These are phyloP conservation scores for Shargacucullia verbasci DNA, from an alignment of 2,888 invertebrate genomes.

Conservation along the genomic window DNA sequence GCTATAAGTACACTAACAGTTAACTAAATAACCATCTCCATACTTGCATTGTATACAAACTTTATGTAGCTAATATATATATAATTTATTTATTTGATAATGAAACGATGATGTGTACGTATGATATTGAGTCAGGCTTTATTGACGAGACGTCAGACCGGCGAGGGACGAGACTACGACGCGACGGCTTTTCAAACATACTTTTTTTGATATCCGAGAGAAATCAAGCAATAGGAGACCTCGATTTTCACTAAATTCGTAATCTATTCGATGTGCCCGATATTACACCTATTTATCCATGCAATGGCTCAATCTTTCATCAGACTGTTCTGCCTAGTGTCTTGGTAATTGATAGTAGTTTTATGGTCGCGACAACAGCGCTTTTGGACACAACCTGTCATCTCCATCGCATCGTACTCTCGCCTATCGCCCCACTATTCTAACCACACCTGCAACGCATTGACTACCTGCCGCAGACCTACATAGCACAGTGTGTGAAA, in stretches of 20 bases:
- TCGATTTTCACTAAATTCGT: too few relatives aligned
- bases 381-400: too few relatives aligned
- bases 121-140: conserved; percentile 76
- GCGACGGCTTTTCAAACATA: background rate
- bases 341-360: too few relatives aligned
- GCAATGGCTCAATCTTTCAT: too few relatives aligned
- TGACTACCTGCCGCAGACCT: conserved; percentile 64
- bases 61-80: conserved; percentile 67
- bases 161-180: conserved; percentile 45
- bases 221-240: too few relatives aligned
- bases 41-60: conserved; percentile 63
- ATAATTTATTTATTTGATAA: conserved; percentile 68
- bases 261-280: too few relatives aligned
- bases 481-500: conserved; percentile 32
- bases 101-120: conserved; percentile 84
- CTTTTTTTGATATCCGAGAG: too few relatives aligned
- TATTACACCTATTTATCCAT: too few relatives aligned
- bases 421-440: conserved; percentile 22
- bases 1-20: conserved; percentile 79
- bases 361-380: too few relatives aligned
- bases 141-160: conserved; percentile 59
- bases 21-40: conserved; percentile 73
- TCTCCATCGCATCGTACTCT: conserved; percentile 14
- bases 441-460: conserved; percentile 51
- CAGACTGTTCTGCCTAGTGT: too few relatives aligned